phyloP scores from a whole-genome alignment of 2,797 vertebrate genomes.

The Ispidina lecontei region DNA sequence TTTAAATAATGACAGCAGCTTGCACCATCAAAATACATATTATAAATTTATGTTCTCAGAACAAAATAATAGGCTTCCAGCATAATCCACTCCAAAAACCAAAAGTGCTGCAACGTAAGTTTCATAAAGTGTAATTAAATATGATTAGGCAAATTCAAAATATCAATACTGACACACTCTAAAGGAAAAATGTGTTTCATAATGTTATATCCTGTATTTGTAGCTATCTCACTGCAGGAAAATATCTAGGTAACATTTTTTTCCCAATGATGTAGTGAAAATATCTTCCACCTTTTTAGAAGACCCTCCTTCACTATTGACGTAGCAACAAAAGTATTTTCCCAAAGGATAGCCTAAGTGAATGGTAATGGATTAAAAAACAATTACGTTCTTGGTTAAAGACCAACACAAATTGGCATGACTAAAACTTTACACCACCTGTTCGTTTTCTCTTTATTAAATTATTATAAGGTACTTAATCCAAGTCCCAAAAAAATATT shows the following conservation, averaged over 20 bases:
- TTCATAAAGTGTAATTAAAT: background rate
- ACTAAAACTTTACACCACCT: background rate
- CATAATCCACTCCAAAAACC: background rate
- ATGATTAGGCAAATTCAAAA: background rate
- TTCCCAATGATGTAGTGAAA: background rate
- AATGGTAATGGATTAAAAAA: background rate
- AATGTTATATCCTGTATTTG: background rate
- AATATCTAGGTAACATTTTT: background rate
- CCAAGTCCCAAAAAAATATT: background rate
- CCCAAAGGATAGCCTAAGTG: background rate
- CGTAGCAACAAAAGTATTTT: background rate
- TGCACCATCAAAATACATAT: background rate
- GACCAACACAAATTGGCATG: background rate
- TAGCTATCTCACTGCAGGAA: background rate
- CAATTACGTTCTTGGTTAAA: conserved; percentile 24
- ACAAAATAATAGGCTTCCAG: background rate
- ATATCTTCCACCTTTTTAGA: background rate
- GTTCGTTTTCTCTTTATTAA: conserved; percentile 8
- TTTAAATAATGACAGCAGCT: background rate
- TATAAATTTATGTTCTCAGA: background rate
- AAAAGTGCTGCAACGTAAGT: background rate
- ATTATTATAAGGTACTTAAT: background rate
- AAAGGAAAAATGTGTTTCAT: background rate
- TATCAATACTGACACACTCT: background rate
- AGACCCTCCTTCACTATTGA: background rate